Base-by-base conservation (phyloP, 1,140 invertebrate species). In the Myzus persicae region DNA sequence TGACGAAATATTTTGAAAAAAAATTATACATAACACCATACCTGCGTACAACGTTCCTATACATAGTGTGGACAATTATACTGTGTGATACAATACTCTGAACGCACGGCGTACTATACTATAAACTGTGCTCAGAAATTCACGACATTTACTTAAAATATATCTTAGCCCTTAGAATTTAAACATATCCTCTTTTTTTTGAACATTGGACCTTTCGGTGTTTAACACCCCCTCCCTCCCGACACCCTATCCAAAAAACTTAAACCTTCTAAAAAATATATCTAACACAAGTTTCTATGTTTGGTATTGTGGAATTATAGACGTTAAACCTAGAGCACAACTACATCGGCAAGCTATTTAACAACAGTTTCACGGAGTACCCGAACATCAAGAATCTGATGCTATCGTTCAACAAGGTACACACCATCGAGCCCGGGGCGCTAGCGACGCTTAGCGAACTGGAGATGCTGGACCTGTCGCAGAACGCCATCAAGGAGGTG, bases 341-440 rank as follows among this genome's bases (percentile, higher is more conserved):
- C 81, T 54, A 85, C 36, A 93, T 93, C 26, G 42, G 46, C n/a
- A 85, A 93, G 46, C 48, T 93, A 81, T 7, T 38, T 8, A 93
- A 93, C 26, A 38, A 84, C 46, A 93, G 91, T 42, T 85, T 93
- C 46, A 8, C 46, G n/a, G n/a, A 54, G 7, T 93, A 93, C 46
- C 91, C 91, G 36, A 40, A 46, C 26, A 84, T 93, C 36, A 93
- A 93, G 20, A 40, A 40, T n/a, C 36, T 93, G 81, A 31, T 26
- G 22, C 11, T 93, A 26, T 85, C 91, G 46, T 51, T 20, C 44
- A 93, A 93, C 46, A 18, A 38, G 11, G 81, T 93, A 11, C 59
- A 84, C 81, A 85, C 46, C 24, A 42, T 93, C 26, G 91, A 93
- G n/a, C 20, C 81, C 6, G 81, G 8, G 6, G 9, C 91, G n/a